Evolutionary conservation across 2,888 invertebrate genomes (phyloP).

Genomic region (Sinotaia quadrata): DNA sequence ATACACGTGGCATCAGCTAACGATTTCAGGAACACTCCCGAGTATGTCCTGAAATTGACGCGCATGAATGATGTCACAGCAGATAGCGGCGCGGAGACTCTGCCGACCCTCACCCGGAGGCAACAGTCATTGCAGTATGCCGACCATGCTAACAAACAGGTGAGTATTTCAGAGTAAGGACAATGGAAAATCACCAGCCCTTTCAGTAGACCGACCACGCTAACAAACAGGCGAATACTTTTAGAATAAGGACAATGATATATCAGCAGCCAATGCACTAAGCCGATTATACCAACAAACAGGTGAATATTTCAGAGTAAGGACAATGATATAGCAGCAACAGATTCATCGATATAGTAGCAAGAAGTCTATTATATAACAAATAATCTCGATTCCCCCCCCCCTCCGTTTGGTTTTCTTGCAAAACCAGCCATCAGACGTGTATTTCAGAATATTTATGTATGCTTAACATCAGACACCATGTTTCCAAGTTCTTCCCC

Average conservation of each 20-base stretch:
- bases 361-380: too few relatives aligned
- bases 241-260: too few relatives aligned
- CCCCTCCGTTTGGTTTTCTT: too few relatives aligned
- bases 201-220: neutral
- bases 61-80: constrained; percentile 30
- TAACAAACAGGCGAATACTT: neutral
- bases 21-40: constrained; percentile 63
- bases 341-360: too few relatives aligned
- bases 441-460: too few relatives aligned
- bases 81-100: constrained; percentile 32
- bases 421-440: too few relatives aligned
- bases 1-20: constrained; percentile 52
- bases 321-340: too few relatives aligned
- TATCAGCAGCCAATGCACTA: neutral
- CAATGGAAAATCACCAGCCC: neutral
- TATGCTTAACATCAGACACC: too few relatives aligned
- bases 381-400: too few relatives aligned
- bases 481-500: too few relatives aligned
- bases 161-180: too few relatives aligned
- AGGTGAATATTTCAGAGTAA: neutral
- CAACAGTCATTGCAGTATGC: neutral
- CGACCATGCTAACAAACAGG: constrained; percentile 8
- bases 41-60: constrained; percentile 52
- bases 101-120: constrained; percentile 1
- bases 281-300: neutral